Evolutionary conservation across 2,888 invertebrate species (phyloP).

Genomic region (Sarcophaga subvicina): DNA sequence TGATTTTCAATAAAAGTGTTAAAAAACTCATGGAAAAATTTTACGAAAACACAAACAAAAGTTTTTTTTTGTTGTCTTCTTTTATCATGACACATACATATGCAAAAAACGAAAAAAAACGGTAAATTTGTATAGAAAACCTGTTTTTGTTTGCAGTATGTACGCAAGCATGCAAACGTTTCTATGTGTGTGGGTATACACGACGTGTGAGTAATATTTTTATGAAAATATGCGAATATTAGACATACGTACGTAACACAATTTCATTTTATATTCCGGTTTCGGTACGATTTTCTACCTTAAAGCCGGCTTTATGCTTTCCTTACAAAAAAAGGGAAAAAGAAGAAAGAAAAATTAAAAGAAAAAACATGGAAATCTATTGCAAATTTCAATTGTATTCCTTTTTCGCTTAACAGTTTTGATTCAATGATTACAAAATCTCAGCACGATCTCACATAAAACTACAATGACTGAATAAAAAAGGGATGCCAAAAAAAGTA

Average conservation of each 20-base stretch:
- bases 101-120: too few species aligned
- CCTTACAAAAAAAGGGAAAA: neutral
- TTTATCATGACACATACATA: too few species aligned
- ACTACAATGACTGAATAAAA: constrained; percentile 64
- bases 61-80: neutral
- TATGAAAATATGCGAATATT: neutral
- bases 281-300: neutral
- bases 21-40: neutral
- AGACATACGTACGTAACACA: constrained; percentile 38
- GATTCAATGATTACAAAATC: constrained; percentile 54
- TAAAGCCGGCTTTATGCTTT: neutral
- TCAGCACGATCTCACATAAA: constrained; percentile 65
- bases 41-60: neutral
- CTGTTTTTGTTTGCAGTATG: too few species aligned
- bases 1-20: neutral
- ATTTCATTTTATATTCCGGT: neutral
- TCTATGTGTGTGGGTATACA: neutral
- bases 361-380: constrained; percentile 16
- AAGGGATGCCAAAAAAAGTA: neutral
- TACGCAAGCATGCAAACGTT: neutral
- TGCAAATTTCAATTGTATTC: constrained; percentile 54
- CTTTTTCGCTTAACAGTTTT: constrained; percentile 32
- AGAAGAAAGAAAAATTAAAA: neutral
- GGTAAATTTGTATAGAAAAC: too few species aligned
- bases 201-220: constrained; percentile 5